Evolutionary conservation across 2,113 vertebrate genomes (phyloP).

Genomic region (Lagopus leucura): DNA sequence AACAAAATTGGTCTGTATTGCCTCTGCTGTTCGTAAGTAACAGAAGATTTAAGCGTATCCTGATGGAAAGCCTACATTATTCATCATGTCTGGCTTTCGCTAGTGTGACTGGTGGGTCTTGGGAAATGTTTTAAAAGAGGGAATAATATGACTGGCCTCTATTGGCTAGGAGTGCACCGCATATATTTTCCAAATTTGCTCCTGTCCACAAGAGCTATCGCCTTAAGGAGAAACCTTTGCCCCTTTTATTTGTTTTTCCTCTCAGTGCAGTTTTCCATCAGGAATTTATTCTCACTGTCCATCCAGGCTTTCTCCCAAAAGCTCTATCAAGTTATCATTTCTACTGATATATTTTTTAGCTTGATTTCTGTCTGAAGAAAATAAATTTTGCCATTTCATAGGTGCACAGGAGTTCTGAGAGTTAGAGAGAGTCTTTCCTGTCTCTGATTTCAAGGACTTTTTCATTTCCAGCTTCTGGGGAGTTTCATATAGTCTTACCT

Average conservation of each 20-base stretch:
- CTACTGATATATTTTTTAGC: not conserved
- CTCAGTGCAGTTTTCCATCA: not conserved
- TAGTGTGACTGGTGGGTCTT: not conserved
- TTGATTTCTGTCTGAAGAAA: not conserved
- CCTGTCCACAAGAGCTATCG: too few relatives aligned
- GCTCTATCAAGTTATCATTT: not conserved
- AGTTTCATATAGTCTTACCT: not conserved
- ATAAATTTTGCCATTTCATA: not conserved
- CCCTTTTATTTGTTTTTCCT: not conserved
- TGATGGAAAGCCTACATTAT: not conserved
- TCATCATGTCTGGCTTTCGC: not conserved
- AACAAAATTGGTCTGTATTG: not conserved
- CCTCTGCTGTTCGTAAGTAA: not conserved
- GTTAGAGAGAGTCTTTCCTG: not conserved
- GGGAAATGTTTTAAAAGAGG: not conserved
- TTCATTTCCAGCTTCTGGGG: not conserved
- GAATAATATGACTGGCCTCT: not conserved
- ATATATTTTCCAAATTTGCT: not conserved
- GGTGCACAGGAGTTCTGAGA: not conserved
- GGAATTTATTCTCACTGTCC: not conserved
- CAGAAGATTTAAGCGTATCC: not conserved
- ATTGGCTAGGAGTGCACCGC: not conserved
- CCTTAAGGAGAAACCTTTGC: not conserved
- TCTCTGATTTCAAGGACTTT: not conserved
- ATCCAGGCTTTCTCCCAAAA: not conserved